Base-by-base conservation (phyloP, 2,113 vertebrate species). In the Excalfactoria chinensis region DNA sequence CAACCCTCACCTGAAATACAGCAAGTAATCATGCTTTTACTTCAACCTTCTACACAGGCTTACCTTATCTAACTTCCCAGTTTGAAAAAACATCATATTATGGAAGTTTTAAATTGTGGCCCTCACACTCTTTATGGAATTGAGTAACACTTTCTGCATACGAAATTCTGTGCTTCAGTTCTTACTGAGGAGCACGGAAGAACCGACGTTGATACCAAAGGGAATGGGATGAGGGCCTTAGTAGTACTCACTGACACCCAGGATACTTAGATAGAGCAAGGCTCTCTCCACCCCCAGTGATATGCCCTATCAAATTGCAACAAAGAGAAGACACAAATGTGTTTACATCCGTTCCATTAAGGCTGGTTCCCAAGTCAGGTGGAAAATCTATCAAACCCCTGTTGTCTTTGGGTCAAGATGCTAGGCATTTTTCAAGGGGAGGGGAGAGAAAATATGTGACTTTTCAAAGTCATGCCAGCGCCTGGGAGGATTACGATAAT, bases 401-500 rank as follows among this genome's bases (percentile, higher is more conserved):
- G 19, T 10, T 35, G 14, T 22, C 71, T 74, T 49, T 48, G 30
- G 71, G 83, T 91, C 91, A 96, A 43, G 56, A 66, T 69, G 34
- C 16, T 53, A 89, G 17, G 20, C 9, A 12, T 80, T 89, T 85
- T 87, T 55, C 63, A 77, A 64, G 7, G 18, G 23, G 64, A 86
- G 21, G 49, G 28, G 5, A 30, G 40, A n/a, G 78, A 16, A 71
- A 81, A 40, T 28, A 18, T 13, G 49, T 88, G 69, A 87, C 85
- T 90, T 96, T 93, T 93, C 94, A 96, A 97, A 96, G 88, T 96
- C 94, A 94, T 67, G 41, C 34, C 68, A 51, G 55, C 66, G 69
- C 90, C 89, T 93, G 49, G 51, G 93, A 97, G 93, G 59, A 95
- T 95, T 95, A 70, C 92, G 40, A 70, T 94, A 94, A 95, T 95